Evolutionary conservation across 2,888 invertebrate genomes (phyloP).

Genomic region (Lithophane socia): DNA sequence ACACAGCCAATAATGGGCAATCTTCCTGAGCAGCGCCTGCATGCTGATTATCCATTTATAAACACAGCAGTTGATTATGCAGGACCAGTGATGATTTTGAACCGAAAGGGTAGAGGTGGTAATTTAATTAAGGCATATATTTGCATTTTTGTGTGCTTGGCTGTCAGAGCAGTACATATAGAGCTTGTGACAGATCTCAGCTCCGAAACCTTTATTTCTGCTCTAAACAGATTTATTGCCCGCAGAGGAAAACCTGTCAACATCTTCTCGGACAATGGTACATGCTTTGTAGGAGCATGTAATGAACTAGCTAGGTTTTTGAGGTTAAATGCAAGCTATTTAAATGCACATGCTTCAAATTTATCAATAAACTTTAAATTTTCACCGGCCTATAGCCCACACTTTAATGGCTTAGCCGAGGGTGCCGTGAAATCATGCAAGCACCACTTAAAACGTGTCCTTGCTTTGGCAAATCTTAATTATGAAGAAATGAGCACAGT

Average conservation of each 20-base stretch:
- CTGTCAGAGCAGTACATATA: conserved; percentile 26
- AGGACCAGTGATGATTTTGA: conserved; percentile 48
- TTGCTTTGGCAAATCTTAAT: conserved; percentile 36
- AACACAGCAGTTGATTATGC: conserved; percentile 49
- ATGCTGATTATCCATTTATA: conserved; percentile 39
- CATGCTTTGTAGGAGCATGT: conserved; percentile 27
- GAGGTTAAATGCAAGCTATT: conserved; percentile 2
- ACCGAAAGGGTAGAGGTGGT: conserved; percentile 43
- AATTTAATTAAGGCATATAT: conserved; percentile 43
- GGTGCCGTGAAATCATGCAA: not conserved
- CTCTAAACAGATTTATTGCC: conserved; percentile 30
- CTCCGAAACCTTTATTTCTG: conserved; percentile 13
- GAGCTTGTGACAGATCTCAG: conserved; percentile 36
- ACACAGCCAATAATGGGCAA: conserved; percentile 37
- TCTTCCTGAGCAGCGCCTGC: conserved; percentile 24
- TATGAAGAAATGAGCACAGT: conserved; percentile 58
- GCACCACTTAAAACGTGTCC: conserved; percentile 24
- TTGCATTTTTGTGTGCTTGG: conserved; percentile 33
- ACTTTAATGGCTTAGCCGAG: not conserved
- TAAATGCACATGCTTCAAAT: not conserved
- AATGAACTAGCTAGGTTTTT: conserved; percentile 17
- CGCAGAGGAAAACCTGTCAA: conserved; percentile 27
- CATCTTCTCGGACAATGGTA: conserved; percentile 40
- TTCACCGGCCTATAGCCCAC: not conserved
- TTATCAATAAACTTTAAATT: conserved; percentile 29